These are phyloP conservation scores for Spisula subtruncata DNA, from an alignment of 2,888 invertebrate genomes.

Conservation along the genomic window DNA sequence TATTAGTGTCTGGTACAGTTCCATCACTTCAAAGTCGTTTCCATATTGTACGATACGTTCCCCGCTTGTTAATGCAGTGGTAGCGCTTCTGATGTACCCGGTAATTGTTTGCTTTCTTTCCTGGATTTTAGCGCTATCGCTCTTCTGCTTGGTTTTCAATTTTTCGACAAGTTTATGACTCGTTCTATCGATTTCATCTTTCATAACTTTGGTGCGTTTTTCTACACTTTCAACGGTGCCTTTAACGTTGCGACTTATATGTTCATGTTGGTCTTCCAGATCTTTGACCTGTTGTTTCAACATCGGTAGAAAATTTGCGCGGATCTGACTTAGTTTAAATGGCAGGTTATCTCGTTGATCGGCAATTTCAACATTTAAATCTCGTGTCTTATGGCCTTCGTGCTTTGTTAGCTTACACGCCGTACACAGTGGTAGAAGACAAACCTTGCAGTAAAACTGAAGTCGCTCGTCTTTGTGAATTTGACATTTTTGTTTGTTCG, in stretches of 20 bases:
- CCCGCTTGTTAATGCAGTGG: conserved; percentile 61
- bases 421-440: conserved; percentile 62
- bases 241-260: conserved; percentile 62
- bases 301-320: conserved; percentile 65
- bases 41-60: conserved; percentile 65
- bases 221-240: conserved; percentile 65
- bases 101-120: conserved; percentile 53
- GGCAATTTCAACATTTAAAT: conserved; percentile 63
- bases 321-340: conserved; percentile 63
- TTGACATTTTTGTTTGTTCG: conserved; percentile 53
- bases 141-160: conserved; percentile 61
- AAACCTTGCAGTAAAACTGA: conserved; percentile 68
- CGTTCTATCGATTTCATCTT: conserved; percentile 67
- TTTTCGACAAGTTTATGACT: conserved; percentile 59
- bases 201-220: conserved; percentile 58
- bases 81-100: conserved; percentile 56
- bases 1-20: conserved; percentile 65
- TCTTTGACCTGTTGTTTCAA: conserved; percentile 68
- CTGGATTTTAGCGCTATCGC: conserved; percentile 49
- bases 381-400: conserved; percentile 69
- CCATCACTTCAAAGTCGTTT: conserved; percentile 71
- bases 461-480: conserved; percentile 64
- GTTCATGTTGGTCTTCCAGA: conserved; percentile 60
- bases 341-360: conserved; percentile 67
- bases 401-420: conserved; percentile 72